phyloP scores from a whole-genome alignment of 2,797 vertebrate genomes.

The Galaxias olidus region DNA sequence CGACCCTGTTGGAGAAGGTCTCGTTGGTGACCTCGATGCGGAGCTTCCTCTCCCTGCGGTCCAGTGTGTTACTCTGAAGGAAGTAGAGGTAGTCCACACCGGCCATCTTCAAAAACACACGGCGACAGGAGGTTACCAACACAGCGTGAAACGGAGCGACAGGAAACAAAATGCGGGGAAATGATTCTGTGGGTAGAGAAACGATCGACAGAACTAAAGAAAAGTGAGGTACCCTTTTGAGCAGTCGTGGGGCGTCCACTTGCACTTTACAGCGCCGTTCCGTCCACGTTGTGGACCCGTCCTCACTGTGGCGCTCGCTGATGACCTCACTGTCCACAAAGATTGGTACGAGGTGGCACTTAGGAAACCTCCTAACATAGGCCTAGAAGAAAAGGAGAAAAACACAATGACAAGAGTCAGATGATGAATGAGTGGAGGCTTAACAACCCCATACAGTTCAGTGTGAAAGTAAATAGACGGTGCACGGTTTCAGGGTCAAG shows the following conservation, averaged over 20 bases:
- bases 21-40: conserved; percentile 92
- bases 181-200: too few species aligned
- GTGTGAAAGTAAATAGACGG: too few species aligned
- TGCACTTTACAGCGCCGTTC: conserved; percentile 90
- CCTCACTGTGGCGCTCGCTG: conserved; percentile 82
- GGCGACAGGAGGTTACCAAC: not conserved
- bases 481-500: too few species aligned
- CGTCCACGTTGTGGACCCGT: conserved; percentile 76
- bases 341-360: conserved; percentile 90
- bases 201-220: too few species aligned
- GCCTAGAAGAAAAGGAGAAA: conserved; percentile 71
- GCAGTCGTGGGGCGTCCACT: conserved; percentile 87
- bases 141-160: too few species aligned
- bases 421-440: too few species aligned
- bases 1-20: conserved; percentile 89
- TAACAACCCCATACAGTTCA: too few species aligned
- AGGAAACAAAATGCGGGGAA: too few species aligned
- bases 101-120: conserved; percentile 78
- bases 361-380: conserved; percentile 90
- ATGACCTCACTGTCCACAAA: conserved; percentile 90
- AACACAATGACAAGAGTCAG: too few species aligned
- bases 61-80: conserved; percentile 90
- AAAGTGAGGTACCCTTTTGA: conserved; percentile 84
- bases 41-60: conserved; percentile 85
- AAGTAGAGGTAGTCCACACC: conserved; percentile 97